Percentiles rank a stretch among this genome's conserved stretches.
Evolutionary conservation across 2,888 invertebrate genomes (phyloP).

Genomic region (Hipparchia sbordonii): DNA sequence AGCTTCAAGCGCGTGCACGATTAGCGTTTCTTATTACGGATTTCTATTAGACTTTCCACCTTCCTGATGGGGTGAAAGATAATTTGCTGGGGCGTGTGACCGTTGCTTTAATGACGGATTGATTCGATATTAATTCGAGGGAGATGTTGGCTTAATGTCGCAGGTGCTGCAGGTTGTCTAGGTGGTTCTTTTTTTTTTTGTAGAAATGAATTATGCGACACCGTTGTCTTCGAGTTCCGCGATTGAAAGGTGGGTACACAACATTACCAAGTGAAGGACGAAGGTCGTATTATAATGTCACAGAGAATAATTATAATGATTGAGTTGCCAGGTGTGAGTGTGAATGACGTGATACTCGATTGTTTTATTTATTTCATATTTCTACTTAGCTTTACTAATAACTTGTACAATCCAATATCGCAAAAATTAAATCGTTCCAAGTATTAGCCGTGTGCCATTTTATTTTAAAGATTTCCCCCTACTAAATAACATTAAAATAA

Average conservation of each 20-base stretch:
- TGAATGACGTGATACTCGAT: not conserved
- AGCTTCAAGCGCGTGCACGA: constrained; percentile 70
- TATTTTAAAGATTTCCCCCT: no score
- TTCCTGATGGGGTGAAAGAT: constrained; percentile 80
- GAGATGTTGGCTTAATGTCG: constrained; percentile 59
- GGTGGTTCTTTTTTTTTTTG: constrained; percentile 56
- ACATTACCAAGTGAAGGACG: constrained; percentile 28
- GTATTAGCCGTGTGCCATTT: no score
- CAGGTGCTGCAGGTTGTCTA: constrained; percentile 57
- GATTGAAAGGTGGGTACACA: constrained; percentile 30
- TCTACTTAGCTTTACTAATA: not conserved
- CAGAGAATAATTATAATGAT: constrained; percentile 16
- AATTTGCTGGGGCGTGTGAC: constrained; percentile 77
- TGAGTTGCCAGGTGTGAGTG: constrained; percentile 13
- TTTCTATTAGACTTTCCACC: constrained; percentile 81
- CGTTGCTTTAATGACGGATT: constrained; percentile 76
- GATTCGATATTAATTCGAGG: constrained; percentile 81
- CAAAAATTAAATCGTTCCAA: not conserved
- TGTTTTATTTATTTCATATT: not conserved
- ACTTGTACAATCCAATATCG: not conserved
- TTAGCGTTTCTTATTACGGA: constrained; percentile 79
- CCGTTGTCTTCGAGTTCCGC: constrained; percentile 40
- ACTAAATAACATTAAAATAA: no score
- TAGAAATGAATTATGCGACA: constrained; percentile 43
- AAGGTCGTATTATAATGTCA: constrained; percentile 23